Base-by-base conservation (phyloP, 2,888 invertebrate genomes). In the Monoplex corrugatus region DNA sequence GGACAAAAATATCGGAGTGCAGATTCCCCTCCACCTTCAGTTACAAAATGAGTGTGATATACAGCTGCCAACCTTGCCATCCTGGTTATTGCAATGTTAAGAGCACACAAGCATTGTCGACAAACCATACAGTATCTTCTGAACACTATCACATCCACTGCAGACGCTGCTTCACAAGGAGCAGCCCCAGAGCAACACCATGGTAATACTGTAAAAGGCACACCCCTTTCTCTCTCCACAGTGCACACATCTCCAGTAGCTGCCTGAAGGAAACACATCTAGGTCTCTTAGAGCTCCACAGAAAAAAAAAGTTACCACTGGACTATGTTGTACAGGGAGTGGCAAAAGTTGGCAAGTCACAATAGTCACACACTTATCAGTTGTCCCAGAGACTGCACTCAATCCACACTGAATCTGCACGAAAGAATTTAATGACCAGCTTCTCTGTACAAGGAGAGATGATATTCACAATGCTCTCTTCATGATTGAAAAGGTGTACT, bases 271-370 rank as follows among this genome's bases (percentile, higher is more conserved):
- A 6, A 40, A 78, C 19, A 23, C 38, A 40, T n/a, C n/a, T 40
- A 78, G 28, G 28, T 23, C 63, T 72, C 40, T 38, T 23, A 40
- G n/a, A 19, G 38, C 78, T 78, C 78, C 78, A 40, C 38, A 78
- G n/a, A 40, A 32, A 72, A 5, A 78, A 8, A 78, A 78, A 10
- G 23, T 23, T 3, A n/a, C 78, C 78, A 78, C 78, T 2, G 35
- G 35, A 72, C 72, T 38, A 78, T 13, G 13, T 38, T 38, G 40
- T 40, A 78, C 78, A 78, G 78, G 40, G 23, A 16, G 78, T n/a
- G 78, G 78, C 78, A 40, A 63, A 78, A 78, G 78, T 40, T 78
- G 78, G 78, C 78, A 19, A 40, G 78, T 78, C 78, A 40, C 40
- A 40, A 78, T 13, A 40, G 38, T 10, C 78, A 78, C 78, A 78